Evolutionary conservation across 2,888 invertebrate genomes (phyloP).

Genomic region (Augiades crinisus): DNA sequence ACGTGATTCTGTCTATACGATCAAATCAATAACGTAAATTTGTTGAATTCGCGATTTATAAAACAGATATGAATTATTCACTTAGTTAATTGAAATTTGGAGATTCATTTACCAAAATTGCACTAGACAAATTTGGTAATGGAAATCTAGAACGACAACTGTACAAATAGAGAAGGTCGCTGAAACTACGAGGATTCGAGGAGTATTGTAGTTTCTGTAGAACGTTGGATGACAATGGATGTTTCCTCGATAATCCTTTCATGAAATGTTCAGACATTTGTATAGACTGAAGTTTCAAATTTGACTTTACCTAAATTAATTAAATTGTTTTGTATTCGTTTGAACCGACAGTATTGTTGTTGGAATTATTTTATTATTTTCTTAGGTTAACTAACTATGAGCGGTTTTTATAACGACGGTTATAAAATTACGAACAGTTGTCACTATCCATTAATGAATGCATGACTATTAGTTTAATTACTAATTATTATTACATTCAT

Average conservation of each 20-base stretch:
- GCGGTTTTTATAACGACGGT: too few species aligned
- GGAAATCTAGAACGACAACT: constrained; percentile 16
- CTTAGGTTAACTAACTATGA: too few species aligned
- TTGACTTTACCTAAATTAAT: not conserved
- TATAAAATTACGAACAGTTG: too few species aligned
- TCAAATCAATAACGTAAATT: not conserved
- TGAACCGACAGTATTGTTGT: too few species aligned
- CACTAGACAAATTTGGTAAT: constrained; percentile 20
- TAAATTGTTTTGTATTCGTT: too few species aligned
- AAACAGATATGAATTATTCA: not conserved
- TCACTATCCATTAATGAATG: too few species aligned
- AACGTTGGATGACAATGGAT: not conserved
- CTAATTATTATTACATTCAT: too few species aligned
- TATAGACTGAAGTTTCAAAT: not conserved
- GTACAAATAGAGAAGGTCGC: constrained; percentile 11
- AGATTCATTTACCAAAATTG: constrained; percentile 21
- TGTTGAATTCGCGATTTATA: not conserved
- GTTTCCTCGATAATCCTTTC: not conserved
- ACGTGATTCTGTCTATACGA: not conserved
- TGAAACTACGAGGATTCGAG: constrained; percentile 3
- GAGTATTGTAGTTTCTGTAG: constrained; percentile 6
- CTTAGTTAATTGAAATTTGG: constrained; percentile 7
- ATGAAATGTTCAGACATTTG: not conserved
- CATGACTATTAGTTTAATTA: too few species aligned
- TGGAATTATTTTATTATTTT: too few species aligned